phyloP scores from a whole-genome alignment of 1,140 invertebrate species.

The Drosophila asahinai region DNA sequence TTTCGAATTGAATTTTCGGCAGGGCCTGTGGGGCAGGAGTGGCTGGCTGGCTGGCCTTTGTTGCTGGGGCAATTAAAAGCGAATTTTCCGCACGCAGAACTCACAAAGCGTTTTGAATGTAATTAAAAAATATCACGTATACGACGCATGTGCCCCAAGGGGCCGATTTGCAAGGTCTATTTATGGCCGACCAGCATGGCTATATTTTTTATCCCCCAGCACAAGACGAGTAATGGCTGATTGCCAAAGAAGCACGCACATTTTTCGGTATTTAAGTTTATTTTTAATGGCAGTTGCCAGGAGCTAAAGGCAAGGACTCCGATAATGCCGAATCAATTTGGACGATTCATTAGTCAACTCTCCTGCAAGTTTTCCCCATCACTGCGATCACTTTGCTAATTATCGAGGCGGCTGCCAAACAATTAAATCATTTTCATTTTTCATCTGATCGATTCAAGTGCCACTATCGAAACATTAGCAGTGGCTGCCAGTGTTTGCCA shows the following conservation, averaged over 20 bases:
- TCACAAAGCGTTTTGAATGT: conserved; percentile 60
- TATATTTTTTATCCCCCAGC: conserved; percentile 41
- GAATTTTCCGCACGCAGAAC: conserved; percentile 58
- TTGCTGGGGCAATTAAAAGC: conserved; percentile 63
- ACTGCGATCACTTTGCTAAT: conserved; percentile 29
- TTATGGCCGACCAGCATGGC: conserved; percentile 53
- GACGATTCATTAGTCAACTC: conserved; percentile 16
- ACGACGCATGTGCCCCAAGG: conserved; percentile 71
- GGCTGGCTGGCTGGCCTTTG: conserved; percentile 1
- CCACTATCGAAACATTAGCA: conserved; percentile 13
- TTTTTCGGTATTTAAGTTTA: conserved; percentile 18
- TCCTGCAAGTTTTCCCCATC: conserved; percentile 1
- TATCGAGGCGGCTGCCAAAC: conserved; percentile 4
- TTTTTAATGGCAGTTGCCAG: conserved; percentile 10
- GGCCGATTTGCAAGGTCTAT: conserved; percentile 67
- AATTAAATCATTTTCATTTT: conserved; percentile 28
- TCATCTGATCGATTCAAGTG: conserved; percentile 28
- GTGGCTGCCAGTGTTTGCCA: conserved; percentile 24
- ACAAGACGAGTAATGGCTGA: conserved; percentile 26
- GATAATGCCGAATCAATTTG: conserved; percentile 26
- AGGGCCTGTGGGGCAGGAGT: not conserved
- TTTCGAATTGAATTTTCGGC: conserved; percentile 41
- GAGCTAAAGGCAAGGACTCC: not conserved
- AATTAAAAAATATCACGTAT: conserved; percentile 83
- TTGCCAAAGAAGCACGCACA: conserved; percentile 45